A percentile compares a stretch with the other conserved stretches of the same genome.
phyloP scores from a whole-genome alignment of 37 sponge, comb jelly and placozoan genomes.

The Tethya wilhelma region DNA sequence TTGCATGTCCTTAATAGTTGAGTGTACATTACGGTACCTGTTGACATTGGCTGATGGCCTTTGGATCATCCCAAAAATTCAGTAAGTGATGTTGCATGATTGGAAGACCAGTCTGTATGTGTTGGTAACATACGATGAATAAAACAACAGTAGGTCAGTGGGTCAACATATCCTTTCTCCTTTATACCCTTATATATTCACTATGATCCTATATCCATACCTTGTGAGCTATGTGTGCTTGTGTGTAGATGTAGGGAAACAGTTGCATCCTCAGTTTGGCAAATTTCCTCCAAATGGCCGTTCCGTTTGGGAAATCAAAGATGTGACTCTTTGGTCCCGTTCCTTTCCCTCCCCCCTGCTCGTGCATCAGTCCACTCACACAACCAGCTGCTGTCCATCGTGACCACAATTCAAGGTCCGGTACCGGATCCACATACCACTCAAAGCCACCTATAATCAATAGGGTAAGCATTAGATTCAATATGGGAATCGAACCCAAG shows the following conservation, averaged over 20 bases:
- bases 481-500: background rate
- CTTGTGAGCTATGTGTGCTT: conserved; percentile 64
- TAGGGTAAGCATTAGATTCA: background rate
- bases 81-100: conserved; percentile 63
- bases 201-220: too few species aligned
- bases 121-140: background rate
- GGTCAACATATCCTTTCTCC: background rate
- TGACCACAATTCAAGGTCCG: conserved; percentile 61
- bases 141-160: background rate
- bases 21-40: too few species aligned
- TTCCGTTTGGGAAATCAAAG: conserved; percentile 68
- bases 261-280: conserved; percentile 67
- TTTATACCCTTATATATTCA: background rate
- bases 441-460: conserved; percentile 64
- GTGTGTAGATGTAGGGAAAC: conserved; percentile 71
- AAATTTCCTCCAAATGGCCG: conserved; percentile 60
- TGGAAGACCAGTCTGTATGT: conserved; percentile 59
- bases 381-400: conserved; percentile 68
- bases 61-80: conserved; percentile 45
- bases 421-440: conserved; percentile 61
- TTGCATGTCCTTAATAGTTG: too few species aligned
- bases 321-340: conserved; percentile 53
- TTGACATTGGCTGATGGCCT: conserved; percentile 45
- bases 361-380: conserved; percentile 72
- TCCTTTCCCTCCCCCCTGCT: conserved; percentile 70